These are phyloP conservation scores for Propsilocerus akamusi DNA, from an alignment of 1,140 invertebrate species.

Conservation along the genomic window DNA sequence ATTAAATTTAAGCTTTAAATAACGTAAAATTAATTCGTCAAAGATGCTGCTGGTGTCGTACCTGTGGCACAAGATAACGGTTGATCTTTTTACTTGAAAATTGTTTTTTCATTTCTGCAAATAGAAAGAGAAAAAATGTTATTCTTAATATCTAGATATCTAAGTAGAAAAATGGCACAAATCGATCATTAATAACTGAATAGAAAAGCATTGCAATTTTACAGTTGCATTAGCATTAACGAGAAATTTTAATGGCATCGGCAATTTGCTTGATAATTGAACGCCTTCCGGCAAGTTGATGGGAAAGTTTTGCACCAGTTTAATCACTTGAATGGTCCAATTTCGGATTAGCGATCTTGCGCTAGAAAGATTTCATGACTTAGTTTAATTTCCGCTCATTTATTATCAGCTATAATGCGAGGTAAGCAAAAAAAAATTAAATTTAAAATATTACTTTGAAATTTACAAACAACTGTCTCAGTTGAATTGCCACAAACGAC, in stretches of 20 bases:
- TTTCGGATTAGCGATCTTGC: neutral
- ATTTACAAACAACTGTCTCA: neutral
- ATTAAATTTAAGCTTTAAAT: neutral
- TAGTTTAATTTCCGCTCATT: neutral
- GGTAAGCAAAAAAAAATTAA: too few relatives aligned
- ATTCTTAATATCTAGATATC: neutral
- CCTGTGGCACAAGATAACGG: neutral
- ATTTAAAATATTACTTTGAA: neutral
- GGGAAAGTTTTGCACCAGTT: neutral
- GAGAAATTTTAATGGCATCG: too few relatives aligned
- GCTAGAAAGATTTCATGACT: neutral
- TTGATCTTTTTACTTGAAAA: neutral
- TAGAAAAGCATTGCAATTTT: neutral
- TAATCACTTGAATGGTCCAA: neutral
- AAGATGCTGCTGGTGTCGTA: neutral
- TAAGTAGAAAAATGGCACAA: neutral
- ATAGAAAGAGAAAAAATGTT: neutral
- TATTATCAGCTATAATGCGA: too few relatives aligned
- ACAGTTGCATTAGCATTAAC: too few relatives aligned
- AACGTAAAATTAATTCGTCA: conserved; percentile 3
- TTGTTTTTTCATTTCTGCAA: conserved; percentile 1
- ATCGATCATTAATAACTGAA: neutral
- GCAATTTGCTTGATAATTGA: neutral
- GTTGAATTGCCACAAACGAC: neutral
- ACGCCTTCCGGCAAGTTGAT: neutral